These are phyloP conservation scores for Mesitornis unicolor DNA, from an alignment of 2,113 vertebrate species.

Conservation along the genomic window DNA sequence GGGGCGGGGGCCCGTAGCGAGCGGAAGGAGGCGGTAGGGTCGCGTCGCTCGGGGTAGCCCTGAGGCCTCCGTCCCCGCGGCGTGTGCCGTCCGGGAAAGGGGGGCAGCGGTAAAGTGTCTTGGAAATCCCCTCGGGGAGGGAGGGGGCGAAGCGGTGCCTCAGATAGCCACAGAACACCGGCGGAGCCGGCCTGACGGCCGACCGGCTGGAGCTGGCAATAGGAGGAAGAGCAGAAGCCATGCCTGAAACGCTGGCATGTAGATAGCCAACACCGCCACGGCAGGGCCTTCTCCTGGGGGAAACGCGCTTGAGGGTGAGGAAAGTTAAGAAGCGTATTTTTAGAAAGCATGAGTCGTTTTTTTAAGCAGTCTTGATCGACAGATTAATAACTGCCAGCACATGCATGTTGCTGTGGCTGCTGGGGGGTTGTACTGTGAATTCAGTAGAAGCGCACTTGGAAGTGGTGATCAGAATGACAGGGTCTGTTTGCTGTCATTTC, in stretches of 20 bases:
- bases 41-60: no score
- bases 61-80: background rate
- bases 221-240: rapidly evolving
- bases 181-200: background rate
- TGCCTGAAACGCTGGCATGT: background rate
- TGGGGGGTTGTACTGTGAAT: background rate
- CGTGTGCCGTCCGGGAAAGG: no score
- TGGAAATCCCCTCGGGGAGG: background rate
- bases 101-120: no score
- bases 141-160: background rate
- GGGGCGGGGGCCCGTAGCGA: background rate
- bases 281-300: background rate
- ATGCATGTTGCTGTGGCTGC: background rate
- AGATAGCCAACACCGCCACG: rapidly evolving
- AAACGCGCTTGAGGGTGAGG: rapidly evolving
- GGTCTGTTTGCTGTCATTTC: no score
- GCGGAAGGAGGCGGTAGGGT: background rate
- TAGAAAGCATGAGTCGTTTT: background rate
- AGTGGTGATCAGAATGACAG: rapidly evolving
- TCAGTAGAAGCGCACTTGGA: background rate
- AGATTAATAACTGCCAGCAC: background rate
- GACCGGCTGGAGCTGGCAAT: background rate
- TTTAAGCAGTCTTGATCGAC: background rate
- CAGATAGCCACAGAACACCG: rapidly evolving
- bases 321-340: background rate